Percentiles rank a stretch among this genome's conserved stretches.
Conservation (phyloP, 1,140 invertebrate genomes). For the Pentalonia nigronervosa region DNA sequence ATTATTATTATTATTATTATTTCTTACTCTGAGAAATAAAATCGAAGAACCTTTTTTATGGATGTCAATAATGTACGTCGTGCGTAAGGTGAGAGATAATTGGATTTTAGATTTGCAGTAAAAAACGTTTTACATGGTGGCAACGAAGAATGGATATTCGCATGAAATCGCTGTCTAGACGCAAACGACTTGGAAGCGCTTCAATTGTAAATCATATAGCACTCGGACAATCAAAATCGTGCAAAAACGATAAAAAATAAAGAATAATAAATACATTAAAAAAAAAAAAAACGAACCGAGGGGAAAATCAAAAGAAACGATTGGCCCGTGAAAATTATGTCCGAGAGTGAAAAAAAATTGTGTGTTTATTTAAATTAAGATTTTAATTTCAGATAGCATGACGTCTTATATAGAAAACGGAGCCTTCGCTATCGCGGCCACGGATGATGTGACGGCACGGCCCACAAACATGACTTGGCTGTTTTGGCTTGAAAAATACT, state of each 20-base stretch:
- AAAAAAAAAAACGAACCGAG: neutral
- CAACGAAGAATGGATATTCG: conserved; percentile 43
- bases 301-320: neutral
- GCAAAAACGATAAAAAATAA: conserved; percentile 41
- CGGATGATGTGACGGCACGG: conserved; percentile 4
- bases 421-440: neutral
- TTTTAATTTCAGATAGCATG: conserved; percentile 56
- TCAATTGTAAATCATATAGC: conserved; percentile 52
- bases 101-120: conserved; percentile 57
- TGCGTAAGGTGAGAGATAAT: conserved; percentile 46
- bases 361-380: conserved; percentile 54
- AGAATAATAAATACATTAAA: neutral
- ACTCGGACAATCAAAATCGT: conserved; percentile 49
- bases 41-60: conserved; percentile 45
- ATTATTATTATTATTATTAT: conserved; percentile 31
- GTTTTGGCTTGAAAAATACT: conserved; percentile 28
- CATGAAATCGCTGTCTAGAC: conserved; percentile 58
- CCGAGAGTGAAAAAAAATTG: neutral
- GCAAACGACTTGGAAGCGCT: conserved; percentile 48
- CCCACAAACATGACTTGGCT: conserved; percentile 53
- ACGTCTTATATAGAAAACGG: neutral
- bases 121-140: conserved; percentile 37
- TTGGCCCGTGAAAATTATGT: neutral
- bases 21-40: neutral
- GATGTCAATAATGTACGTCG: conserved; percentile 48